Evolutionary conservation across 2,888 invertebrate genomes (phyloP).

Genomic region (Tortricodes alternella): DNA sequence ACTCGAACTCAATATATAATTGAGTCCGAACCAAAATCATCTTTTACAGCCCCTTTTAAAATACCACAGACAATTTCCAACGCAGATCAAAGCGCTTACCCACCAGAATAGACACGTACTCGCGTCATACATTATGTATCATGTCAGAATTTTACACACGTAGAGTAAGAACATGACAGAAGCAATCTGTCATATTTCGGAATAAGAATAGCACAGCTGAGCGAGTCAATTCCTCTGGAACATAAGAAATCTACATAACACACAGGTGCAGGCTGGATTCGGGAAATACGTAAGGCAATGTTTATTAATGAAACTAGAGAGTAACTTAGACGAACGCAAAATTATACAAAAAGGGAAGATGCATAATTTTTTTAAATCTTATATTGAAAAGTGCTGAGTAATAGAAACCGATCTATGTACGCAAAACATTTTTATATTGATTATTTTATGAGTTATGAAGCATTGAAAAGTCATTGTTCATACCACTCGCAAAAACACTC

Average conservation of each 20-base stretch:
- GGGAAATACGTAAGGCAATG: background rate
- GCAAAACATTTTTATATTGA: no score
- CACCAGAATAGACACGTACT: background rate
- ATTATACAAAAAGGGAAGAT: no score
- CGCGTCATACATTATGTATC: constrained; percentile 1
- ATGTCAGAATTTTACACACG: background rate
- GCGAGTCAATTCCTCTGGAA: constrained; percentile 35
- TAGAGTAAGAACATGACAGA: background rate
- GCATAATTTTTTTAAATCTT: no score
- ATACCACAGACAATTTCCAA: background rate
- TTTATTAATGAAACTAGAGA: background rate
- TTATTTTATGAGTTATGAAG: no score
- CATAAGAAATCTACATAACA: constrained; percentile 49
- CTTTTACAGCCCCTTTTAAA: background rate
- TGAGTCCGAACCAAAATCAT: no score
- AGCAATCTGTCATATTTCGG: constrained; percentile 11
- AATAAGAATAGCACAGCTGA: constrained; percentile 6
- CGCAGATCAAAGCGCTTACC: background rate
- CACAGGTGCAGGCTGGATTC: constrained; percentile 22
- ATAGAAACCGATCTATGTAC: no score
- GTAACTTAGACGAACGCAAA: no score
- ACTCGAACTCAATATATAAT: no score
- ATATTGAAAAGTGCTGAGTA: no score
- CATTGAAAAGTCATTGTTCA: no score
- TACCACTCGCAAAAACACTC: no score